Conservation (phyloP, 2,797 vertebrate genomes). For the Tachyglossus aculeatus region DNA sequence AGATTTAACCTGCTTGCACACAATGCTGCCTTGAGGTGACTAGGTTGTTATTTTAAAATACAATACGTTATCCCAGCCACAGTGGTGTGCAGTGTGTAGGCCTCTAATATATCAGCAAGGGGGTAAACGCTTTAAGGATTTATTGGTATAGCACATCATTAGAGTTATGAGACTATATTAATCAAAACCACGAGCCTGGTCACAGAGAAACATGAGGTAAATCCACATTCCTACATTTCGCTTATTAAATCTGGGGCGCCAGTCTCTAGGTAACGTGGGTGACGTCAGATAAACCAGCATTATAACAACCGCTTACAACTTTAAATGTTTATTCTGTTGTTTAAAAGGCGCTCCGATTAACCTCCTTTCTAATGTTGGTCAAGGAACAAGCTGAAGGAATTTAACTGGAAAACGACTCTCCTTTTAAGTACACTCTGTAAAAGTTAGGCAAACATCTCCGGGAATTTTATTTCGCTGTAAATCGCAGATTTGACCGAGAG, state of each 20-base stretch:
- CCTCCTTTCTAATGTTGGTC: too few relatives aligned
- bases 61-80: constrained; percentile 20
- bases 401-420: not conserved
- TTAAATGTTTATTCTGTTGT: too few relatives aligned
- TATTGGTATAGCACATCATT: constrained; percentile 26
- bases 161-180: constrained; percentile 35
- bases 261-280: constrained; percentile 18
- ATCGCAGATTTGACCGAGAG: too few relatives aligned
- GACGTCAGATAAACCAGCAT: not conserved
- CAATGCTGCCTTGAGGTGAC: not conserved
- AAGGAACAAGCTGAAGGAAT: too few relatives aligned
- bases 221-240: constrained; percentile 23
- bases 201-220: constrained; percentile 54
- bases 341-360: too few relatives aligned
- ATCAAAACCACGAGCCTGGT: constrained; percentile 31
- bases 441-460: too few relatives aligned
- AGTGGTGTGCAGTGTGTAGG: constrained; percentile 17
- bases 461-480: not conserved
- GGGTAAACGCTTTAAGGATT: constrained; percentile 36
- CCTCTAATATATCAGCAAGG: constrained; percentile 34
- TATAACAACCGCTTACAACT: not conserved
- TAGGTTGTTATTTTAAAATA: not conserved
- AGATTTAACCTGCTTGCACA: not conserved
- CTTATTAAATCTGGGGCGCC: constrained; percentile 17
- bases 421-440: not conserved